Conservation (phyloP, 2,888 invertebrate species). For the Noctuana brunneofusca region DNA sequence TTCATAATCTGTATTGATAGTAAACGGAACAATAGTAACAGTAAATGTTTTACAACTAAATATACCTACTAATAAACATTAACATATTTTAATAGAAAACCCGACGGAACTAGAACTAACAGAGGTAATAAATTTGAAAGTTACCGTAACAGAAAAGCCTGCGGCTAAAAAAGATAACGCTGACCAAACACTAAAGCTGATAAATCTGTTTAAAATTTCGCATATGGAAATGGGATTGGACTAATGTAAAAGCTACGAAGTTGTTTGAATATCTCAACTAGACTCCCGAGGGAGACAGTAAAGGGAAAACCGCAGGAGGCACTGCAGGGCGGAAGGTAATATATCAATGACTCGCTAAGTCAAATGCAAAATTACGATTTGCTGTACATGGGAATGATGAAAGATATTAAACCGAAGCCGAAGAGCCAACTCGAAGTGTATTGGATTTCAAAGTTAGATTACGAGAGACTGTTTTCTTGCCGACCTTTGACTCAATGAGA, state of each 20-base stretch:
- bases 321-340: constrained; percentile 38
- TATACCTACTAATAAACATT: background rate
- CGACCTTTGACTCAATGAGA: constrained; percentile 18
- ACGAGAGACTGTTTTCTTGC: constrained; percentile 23
- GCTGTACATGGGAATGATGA: constrained; percentile 35
- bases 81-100: background rate
- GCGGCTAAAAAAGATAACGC: constrained; percentile 22
- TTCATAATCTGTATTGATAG: no score
- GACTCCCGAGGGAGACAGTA: constrained; percentile 41
- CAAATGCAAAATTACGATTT: constrained; percentile 36
- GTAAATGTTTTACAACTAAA: background rate
- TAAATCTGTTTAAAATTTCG: constrained; percentile 39
- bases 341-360: constrained; percentile 35
- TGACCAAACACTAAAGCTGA: constrained; percentile 27
- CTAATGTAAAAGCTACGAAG: constrained; percentile 43
- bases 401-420: constrained; percentile 32
- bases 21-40: no score
- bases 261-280: constrained; percentile 40
- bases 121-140: constrained; percentile 29
- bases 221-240: constrained; percentile 41
- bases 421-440: constrained; percentile 26
- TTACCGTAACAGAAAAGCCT: constrained; percentile 21
- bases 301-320: constrained; percentile 39
- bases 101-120: background rate
- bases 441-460: constrained; percentile 30